phyloP scores from a whole-genome alignment of 2,113 vertebrate genomes.

The Hirundichthys speculiger region DNA sequence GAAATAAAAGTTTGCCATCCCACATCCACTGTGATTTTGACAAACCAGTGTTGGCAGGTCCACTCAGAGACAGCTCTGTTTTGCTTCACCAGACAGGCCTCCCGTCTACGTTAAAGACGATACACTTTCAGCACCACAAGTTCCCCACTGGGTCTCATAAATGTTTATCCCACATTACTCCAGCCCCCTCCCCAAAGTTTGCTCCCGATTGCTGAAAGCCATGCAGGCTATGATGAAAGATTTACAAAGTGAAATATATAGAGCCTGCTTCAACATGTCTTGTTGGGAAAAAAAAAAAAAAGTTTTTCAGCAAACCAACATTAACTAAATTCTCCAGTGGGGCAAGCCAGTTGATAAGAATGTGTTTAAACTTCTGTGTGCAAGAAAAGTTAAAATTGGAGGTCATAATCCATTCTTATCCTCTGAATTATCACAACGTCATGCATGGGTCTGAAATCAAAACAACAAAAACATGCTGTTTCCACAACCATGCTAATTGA shows the following conservation, averaged over 20 bases:
- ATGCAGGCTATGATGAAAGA: conserved; percentile 60
- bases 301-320: conserved; percentile 55
- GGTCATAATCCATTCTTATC: background rate
- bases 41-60: conserved; percentile 52
- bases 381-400: conserved; percentile 3
- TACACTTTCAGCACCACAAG: conserved; percentile 53
- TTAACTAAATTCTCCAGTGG: conserved; percentile 54
- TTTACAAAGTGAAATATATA: conserved; percentile 52
- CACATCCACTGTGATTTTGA: conserved; percentile 43
- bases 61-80: conserved; percentile 49
- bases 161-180: conserved; percentile 69
- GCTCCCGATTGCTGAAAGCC: conserved; percentile 33
- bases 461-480: no score
- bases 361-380: background rate
- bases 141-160: conserved; percentile 63
- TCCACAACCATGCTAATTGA: no score
- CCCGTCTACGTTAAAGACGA: conserved; percentile 61
- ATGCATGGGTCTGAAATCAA: no score
- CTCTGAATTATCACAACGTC: background rate
- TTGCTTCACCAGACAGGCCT: conserved; percentile 54
- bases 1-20: conserved; percentile 40
- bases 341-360: conserved; percentile 27
- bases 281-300: conserved; percentile 50
- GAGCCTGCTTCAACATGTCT: conserved; percentile 58
- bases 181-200: conserved; percentile 50